Base-by-base conservation (phyloP, 2,888 invertebrate species). In the Apoda limacodes region DNA sequence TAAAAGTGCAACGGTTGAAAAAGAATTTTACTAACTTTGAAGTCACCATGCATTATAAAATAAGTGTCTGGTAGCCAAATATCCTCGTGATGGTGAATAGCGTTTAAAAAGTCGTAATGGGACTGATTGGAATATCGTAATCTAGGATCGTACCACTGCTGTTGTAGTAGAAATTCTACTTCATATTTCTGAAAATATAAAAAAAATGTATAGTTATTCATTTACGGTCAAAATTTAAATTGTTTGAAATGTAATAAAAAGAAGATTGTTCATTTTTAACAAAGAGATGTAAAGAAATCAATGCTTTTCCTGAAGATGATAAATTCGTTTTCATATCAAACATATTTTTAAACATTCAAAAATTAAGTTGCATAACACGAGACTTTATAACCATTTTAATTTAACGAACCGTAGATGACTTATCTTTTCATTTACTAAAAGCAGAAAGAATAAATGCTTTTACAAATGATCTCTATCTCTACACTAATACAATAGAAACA, bases 11-110 rank as follows among this genome's bases (percentile, higher is more conserved):
- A n/a, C 25, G 13, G 29, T 10, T 11, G 17, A 30, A 6, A 11
- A 7, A 13, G 14, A 13, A 14, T 12, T 3, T 24, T 9, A 43
- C 68, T 58, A 42, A 80, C 80, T 72, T 95, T 94, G 80, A 95
- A 95, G 80, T 95, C 95, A 43, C 95, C 95, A 76, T 95, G 95
- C 91, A 95, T 95, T 69, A 95, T 94, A 82, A 95, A 95, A 72
- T 95, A 95, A 35, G 94, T 95, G 82, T 95, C 95, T 41, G 95
- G 95, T 55, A 94, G 84, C 95, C 94, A 95, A 64, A 95, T 90
- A 61, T 92, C 88, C 64, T 92, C 89, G 83, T 93, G 90, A 69
- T 95, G 95, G 70, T 94, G 94, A 58, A 95, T 90, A 45, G 93
- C 95, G 80, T 95, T 95, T 54, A 95, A 83, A 75, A 88, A 94